Evolutionary conservation across 64 coral and sea anemone species (phyloP), one percentile per base, ranked within the genome.

Genomic region (Montipora foliosa): DNA sequence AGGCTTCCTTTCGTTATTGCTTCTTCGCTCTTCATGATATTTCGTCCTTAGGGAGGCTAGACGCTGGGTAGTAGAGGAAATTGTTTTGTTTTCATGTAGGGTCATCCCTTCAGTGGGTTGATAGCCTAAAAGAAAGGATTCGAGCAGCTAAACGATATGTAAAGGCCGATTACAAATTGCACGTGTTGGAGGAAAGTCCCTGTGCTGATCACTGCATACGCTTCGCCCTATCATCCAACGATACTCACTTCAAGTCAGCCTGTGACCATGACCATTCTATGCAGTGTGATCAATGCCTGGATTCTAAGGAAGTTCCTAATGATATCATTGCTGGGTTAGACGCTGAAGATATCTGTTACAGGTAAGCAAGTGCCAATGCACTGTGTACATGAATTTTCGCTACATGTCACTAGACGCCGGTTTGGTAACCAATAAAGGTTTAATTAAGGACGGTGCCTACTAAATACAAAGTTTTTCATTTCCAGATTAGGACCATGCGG

Each of bases 81-180:
- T 75, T 76, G 0, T 24, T 46, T 75, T 88, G 16, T 17, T 67
- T 48, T 19, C 12, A 47, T 79, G 78, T 59, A 94, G 85, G 92
- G 4, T 53, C 59, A 47, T 88, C 86, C 11, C 67, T 82, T 45
- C 47, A 72, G 20, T 94, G 78, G 92, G 49, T 74, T 75, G 70
- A 88, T n/a, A 83, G 45, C 51, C 9, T 64, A 16, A 52, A 75
- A 81, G 6, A 80, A 66, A 80, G 79, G 73, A 14, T 94, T 20
- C 84, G 73, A 75, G 50, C 77, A 44, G 77, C 84, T 21, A 88
- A 94, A 57, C 15, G 46, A 16, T 94, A 89, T 53, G 22, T 94
- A 10, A 94, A 88, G 74, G 67, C 92, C 17, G 86, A 94, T 76
- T 89, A 89, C 86, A 94, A 94, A 51, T 51, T 94, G 6, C 78